phyloP scores from a whole-genome alignment of 2,113 vertebrate species.

The Picathartes gymnocephalus region DNA sequence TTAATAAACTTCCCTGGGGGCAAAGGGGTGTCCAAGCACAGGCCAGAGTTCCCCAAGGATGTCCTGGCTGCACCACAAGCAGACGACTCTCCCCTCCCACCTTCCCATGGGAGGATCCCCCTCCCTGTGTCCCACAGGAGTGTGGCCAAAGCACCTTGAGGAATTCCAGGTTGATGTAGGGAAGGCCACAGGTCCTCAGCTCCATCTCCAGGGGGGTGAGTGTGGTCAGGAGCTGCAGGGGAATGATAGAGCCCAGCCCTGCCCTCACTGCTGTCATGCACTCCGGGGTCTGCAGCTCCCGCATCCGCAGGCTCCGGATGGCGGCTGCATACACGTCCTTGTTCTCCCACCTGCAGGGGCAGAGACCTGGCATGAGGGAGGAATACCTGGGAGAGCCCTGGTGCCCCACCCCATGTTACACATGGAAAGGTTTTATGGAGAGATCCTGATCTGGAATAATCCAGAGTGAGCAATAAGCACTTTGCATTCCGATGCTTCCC shows the following conservation, averaged over 20 bases:
- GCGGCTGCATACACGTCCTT: constrained; percentile 87
- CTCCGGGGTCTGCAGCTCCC: constrained; percentile 88
- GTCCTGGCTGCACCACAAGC: fast-evolving
- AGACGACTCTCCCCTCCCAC: neutral
- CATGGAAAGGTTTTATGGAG: neutral
- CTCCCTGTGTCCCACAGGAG: neutral
- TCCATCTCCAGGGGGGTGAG: constrained; percentile 92
- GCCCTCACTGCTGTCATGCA: constrained; percentile 90
- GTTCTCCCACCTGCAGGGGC: constrained; percentile 87
- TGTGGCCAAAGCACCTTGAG: constrained; percentile 79
- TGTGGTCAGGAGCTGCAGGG: constrained; percentile 92
- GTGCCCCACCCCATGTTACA: fast-evolving
- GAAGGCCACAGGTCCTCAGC: constrained; percentile 92
- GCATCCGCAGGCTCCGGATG: constrained; percentile 85
- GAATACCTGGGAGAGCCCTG: neutral
- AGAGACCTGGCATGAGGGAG: neutral
- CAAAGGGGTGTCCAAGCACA: neutral
- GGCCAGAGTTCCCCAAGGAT: neutral
- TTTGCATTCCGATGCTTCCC: neutral
- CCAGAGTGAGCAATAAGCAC: fast-evolving
- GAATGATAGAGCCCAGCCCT: constrained; percentile 90
- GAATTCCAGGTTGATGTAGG: constrained; percentile 95
- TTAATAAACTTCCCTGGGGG: neutral
- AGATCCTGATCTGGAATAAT: neutral
- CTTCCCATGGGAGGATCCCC: fast-evolving